Conservation (phyloP, 2,888 invertebrate species). For the Aphidoletes aphidimyza region DNA sequence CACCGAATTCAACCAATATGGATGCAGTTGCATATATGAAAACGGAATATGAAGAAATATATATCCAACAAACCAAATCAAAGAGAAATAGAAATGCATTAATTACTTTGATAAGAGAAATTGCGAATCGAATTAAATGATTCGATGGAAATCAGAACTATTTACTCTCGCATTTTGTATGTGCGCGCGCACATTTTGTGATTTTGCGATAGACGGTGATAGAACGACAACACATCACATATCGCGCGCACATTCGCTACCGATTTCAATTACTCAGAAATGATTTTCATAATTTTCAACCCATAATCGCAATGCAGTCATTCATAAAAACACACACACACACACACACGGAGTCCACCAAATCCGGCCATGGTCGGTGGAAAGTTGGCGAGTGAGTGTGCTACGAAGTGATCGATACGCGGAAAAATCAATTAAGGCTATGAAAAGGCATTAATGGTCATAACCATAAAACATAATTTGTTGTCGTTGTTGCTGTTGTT, state of each 20-base stretch:
- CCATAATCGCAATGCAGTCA: neutral
- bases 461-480: conserved; percentile 10
- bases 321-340: neutral
- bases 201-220: neutral
- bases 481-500: no score
- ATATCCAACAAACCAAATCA: no score
- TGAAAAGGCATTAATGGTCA: neutral
- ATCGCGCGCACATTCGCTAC: neutral
- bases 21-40: neutral
- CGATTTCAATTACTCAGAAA: neutral
- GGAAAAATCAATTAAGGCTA: conserved; percentile 26
- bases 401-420: neutral
- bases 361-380: neutral
- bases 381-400: neutral
- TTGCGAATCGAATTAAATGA: conserved; percentile 18
- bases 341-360: no score
- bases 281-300: conserved; percentile 12
- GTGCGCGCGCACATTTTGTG: neutral
- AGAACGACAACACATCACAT: no score
- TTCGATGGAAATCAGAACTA: conserved; percentile 27
- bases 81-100: conserved; percentile 21
- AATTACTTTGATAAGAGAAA: conserved; percentile 43
- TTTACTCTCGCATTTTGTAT: neutral
- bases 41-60: neutral
- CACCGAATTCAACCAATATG: neutral